phyloP scores from a whole-genome alignment of 1,140 invertebrate species.

The Formica selysi region DNA sequence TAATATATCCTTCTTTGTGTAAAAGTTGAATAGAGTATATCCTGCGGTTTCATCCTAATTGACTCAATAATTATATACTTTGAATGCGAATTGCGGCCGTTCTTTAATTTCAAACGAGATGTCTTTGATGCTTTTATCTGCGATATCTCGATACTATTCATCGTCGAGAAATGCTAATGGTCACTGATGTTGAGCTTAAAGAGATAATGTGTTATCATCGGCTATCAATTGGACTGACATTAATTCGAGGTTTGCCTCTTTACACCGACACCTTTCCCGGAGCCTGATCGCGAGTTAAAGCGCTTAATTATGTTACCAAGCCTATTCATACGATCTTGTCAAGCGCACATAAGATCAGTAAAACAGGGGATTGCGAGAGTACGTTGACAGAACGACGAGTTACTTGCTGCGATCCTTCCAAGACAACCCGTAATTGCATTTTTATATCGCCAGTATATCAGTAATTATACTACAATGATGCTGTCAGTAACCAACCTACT shows the following conservation, averaged over 20 bases:
- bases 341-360: constrained; percentile 16
- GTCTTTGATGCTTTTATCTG: constrained; percentile 45
- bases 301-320: constrained; percentile 49
- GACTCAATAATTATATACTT: constrained; percentile 56
- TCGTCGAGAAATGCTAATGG: constrained; percentile 47
- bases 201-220: constrained; percentile 57
- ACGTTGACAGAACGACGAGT: constrained; percentile 37
- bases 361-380: constrained; percentile 29
- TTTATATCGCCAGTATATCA: constrained; percentile 19
- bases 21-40: constrained; percentile 26
- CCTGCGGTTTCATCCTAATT: constrained; percentile 45
- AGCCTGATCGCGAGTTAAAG: constrained; percentile 36
- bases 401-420: constrained; percentile 6
- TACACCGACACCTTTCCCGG: constrained; percentile 34
- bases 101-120: constrained; percentile 30
- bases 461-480: constrained; percentile 20
- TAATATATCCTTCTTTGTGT: constrained; percentile 8
- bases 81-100: constrained; percentile 1
- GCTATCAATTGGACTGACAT: constrained; percentile 44
- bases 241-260: constrained; percentile 58
- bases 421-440: constrained; percentile 40
- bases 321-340: background rate
- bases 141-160: constrained; percentile 33
- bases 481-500: background rate
- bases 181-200: constrained; percentile 18